Percentiles rank a stretch among this genome's conserved stretches.
Conservation (phyloP, 2,888 invertebrate species). For the Mamestra brassicae region DNA sequence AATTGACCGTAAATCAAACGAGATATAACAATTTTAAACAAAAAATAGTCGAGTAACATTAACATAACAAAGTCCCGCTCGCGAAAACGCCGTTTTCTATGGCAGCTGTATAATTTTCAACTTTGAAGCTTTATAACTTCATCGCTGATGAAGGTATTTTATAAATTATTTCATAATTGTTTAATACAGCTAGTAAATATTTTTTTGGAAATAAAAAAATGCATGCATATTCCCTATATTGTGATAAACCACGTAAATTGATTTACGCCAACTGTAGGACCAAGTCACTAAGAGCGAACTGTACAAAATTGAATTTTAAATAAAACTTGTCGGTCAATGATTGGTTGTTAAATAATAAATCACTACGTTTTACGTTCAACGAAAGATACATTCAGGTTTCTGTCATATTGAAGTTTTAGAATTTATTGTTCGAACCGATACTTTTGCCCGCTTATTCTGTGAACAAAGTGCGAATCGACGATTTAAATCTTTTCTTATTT, state of each 20-base stretch:
- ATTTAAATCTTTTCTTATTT: background rate
- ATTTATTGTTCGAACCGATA: background rate
- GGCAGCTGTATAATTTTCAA: too few relatives aligned
- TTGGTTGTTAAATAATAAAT: constrained; percentile 34
- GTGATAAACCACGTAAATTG: background rate
- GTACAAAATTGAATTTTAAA: constrained; percentile 20
- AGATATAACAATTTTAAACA: too few relatives aligned
- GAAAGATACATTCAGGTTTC: background rate
- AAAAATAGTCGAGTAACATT: too few relatives aligned
- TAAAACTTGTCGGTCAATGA: constrained; percentile 1
- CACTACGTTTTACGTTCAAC: constrained; percentile 1
- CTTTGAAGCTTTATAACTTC: too few relatives aligned
- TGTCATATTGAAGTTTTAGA: background rate
- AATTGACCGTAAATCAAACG: too few relatives aligned
- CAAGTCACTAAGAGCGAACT: background rate
- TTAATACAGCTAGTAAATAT: too few relatives aligned
- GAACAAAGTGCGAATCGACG: background rate
- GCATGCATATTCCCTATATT: too few relatives aligned
- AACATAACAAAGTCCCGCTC: too few relatives aligned
- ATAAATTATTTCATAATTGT: too few relatives aligned
- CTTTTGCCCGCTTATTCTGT: background rate
- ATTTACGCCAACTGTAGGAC: background rate
- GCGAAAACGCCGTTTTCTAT: too few relatives aligned
- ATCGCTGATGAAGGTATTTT: too few relatives aligned
- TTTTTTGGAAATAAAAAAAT: too few relatives aligned